Conservation (phyloP, 1,140 invertebrate species). For the Drosophila pseudoananassae region DNA sequence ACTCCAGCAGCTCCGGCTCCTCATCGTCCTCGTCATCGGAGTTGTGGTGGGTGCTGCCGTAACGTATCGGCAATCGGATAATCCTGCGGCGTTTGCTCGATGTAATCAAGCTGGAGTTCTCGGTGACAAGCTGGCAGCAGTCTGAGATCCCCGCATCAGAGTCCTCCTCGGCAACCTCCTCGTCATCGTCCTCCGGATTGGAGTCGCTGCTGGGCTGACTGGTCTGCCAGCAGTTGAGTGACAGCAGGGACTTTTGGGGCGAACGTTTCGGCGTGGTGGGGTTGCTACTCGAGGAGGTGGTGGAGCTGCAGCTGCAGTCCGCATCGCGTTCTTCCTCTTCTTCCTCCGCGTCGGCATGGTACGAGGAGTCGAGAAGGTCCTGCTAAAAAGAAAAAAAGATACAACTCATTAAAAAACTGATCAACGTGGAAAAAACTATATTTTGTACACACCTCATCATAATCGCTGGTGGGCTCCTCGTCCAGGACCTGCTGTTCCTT, state of each 20-base stretch:
- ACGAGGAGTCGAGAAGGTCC: constrained; percentile 79
- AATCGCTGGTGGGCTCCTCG: constrained; percentile 72
- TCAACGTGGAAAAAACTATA: neutral
- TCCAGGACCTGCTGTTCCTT: constrained; percentile 37
- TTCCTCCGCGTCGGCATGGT: constrained; percentile 76
- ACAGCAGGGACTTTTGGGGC: constrained; percentile 74
- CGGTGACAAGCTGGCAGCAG: constrained; percentile 71
- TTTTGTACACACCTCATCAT: constrained; percentile 72
- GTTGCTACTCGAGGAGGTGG: constrained; percentile 18
- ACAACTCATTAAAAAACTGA: constrained; percentile 13
- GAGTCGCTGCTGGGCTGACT: constrained; percentile 69
- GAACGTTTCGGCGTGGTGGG: constrained; percentile 55
- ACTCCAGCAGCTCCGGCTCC: constrained; percentile 58
- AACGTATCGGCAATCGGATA: constrained; percentile 15
- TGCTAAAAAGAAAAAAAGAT: constrained; percentile 39
- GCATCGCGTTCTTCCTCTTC: constrained; percentile 61
- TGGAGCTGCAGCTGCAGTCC: constrained; percentile 67
- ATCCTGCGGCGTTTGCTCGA: constrained; percentile 39
- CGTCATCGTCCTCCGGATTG: constrained; percentile 48
- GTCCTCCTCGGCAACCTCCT: constrained; percentile 27
- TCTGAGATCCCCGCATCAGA: constrained; percentile 75
- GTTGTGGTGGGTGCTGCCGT: constrained; percentile 44
- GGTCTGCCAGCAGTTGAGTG: constrained; percentile 78
- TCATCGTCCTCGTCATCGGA: constrained; percentile 52
- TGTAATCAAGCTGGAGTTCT: constrained; percentile 28